Conservation (phyloP, 2,888 invertebrate species). For the Chymomyza procnemis region DNA sequence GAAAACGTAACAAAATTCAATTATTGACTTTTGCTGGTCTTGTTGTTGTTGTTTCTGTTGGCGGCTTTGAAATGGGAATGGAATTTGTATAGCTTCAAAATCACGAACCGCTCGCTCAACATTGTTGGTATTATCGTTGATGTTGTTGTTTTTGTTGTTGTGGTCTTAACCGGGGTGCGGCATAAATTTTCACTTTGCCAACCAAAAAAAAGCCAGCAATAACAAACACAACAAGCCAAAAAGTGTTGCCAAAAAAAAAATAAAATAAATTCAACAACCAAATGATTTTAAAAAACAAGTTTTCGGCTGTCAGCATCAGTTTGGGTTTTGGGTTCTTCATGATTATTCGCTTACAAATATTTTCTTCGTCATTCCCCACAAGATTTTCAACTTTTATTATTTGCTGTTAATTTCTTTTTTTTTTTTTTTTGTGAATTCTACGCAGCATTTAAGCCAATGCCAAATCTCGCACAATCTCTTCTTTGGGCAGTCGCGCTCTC, state of each 20-base stretch:
- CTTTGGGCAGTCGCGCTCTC: background rate
- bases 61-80: constrained; percentile 45
- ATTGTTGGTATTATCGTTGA: constrained; percentile 12
- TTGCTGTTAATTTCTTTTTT: constrained; percentile 64
- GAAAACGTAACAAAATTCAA: constrained; percentile 46
- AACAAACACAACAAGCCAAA: constrained; percentile 24
- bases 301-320: constrained; percentile 34
- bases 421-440: no score
- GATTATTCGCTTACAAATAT: constrained; percentile 40
- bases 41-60: constrained; percentile 33
- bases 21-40: constrained; percentile 35
- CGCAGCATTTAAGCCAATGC: constrained; percentile 31
- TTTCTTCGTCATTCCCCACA: constrained; percentile 64
- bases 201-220: constrained; percentile 32
- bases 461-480: constrained; percentile 32
- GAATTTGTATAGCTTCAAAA: constrained; percentile 48
- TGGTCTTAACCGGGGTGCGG: constrained; percentile 51
- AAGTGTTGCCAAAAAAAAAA: constrained; percentile 53
- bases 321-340: constrained; percentile 13
- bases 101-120: constrained; percentile 39
- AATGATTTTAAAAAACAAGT: constrained; percentile 52
- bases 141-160: constrained; percentile 21
- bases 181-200: constrained; percentile 66
- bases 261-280: background rate
- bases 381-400: constrained; percentile 66